phyloP scores from a whole-genome alignment of 2,888 invertebrate genomes.

The Eilema depressum region DNA sequence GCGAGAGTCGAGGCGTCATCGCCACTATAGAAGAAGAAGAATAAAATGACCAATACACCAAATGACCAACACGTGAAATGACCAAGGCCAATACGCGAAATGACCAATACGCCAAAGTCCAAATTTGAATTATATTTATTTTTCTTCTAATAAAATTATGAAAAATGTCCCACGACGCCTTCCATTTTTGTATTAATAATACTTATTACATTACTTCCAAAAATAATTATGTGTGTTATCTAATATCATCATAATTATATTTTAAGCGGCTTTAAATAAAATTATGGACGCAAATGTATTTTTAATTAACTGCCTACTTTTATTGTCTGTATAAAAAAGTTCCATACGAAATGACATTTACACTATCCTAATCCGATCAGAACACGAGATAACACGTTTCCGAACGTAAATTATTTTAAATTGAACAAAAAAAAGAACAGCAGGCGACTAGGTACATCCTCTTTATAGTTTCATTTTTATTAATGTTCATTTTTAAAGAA shows the following conservation, averaged over 20 bases:
- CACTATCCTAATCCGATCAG: constrained; percentile 46
- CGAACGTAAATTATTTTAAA: constrained; percentile 52
- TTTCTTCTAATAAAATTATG: too few relatives aligned
- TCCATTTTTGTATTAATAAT: neutral
- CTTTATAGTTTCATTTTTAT: constrained; percentile 71
- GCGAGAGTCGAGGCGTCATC: too few relatives aligned
- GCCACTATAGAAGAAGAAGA: too few relatives aligned
- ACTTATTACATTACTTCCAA: neutral
- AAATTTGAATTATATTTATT: too few relatives aligned
- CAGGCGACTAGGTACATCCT: constrained; percentile 48
- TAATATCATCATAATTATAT: constrained; percentile 27
- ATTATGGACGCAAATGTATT: constrained; percentile 35
- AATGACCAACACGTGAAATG: too few relatives aligned
- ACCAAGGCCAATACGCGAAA: too few relatives aligned
- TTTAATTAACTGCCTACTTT: constrained; percentile 38
- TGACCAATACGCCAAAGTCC: too few relatives aligned
- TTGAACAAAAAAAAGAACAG: constrained; percentile 31
- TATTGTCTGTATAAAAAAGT: constrained; percentile 23
- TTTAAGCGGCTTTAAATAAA: constrained; percentile 48
- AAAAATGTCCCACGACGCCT: neutral
- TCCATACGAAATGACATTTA: constrained; percentile 45
- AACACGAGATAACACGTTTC: constrained; percentile 43
- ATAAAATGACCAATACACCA: too few relatives aligned
- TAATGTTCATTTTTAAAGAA: constrained; percentile 78
- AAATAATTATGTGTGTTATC: neutral